Evolutionary conservation across 1,140 invertebrate genomes (phyloP), one percentile per base, ranked within the genome.

Genomic region (Octopus sinensis): DNA sequence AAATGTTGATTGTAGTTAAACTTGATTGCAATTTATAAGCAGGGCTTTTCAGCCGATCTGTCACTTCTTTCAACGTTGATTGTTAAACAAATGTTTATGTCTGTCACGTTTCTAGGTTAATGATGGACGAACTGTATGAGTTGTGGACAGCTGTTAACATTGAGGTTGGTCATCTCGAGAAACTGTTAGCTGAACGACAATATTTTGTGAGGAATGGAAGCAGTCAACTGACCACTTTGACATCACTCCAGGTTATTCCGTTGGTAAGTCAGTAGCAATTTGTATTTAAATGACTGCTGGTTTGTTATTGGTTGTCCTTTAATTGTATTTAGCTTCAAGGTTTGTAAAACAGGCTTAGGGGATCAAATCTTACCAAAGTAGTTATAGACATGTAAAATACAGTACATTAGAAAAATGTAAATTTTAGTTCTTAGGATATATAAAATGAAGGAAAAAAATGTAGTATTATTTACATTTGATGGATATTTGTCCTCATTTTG

Each of bases 121-220:
- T 81, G 4, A 79, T 83, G 68, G 82, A 83, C 53, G 82, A 83
- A 80, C 53, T 83, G 54, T 80, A 81, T 13, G 78, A 81, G 51
- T 62, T 83, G n/a, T 83, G 82, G 82, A 81, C 80, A 54, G 80
- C 81, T 71, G 79, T 83, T 6, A 79, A 80, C 17, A 79, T 81
- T 52, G 82, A 83, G 75, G 82, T 83, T 4, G 79, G 79, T 52
- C 79, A 83, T 23, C 80, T 83, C 77, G 82, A 83, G 71, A 80
- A 80, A 54, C 77, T 81, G 5, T 54, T 83, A 13, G 53, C 73
- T 30, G 78, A 83, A 6, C 68, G 82, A 54, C 53, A 53, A 53
- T 13, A 51, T 17, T 5, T 51, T 13, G 52, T 77, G 23, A 17
- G 76, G 43, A 77, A 43, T 6, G 76, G 76, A 0, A 51, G 51